Conservation (phyloP, 1,140 invertebrate species). For the Pteromalus puparum region DNA sequence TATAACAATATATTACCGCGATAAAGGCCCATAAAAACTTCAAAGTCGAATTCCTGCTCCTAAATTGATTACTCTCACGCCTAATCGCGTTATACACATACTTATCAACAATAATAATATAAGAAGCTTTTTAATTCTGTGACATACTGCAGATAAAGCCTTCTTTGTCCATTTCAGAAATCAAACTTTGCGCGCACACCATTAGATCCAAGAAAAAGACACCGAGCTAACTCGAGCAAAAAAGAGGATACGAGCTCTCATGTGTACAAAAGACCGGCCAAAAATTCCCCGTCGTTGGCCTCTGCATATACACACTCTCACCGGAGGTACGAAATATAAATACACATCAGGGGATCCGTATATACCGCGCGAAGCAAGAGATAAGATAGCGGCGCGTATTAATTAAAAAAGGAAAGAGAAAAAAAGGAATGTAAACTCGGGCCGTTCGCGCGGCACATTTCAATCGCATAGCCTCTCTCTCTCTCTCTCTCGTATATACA, state of each 20-base stretch:
- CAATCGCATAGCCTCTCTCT: conserved; percentile 33
- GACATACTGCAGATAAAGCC: too few relatives aligned
- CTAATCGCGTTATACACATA: background rate
- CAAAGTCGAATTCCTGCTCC: background rate
- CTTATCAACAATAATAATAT: too few relatives aligned
- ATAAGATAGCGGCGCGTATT: conserved; percentile 6
- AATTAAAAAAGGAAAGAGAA: conserved; percentile 27
- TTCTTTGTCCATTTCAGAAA: too few relatives aligned
- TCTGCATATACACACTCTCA: too few relatives aligned
- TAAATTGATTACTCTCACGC: background rate
- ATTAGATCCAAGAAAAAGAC: background rate
- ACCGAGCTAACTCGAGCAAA: too few relatives aligned
- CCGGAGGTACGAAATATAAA: background rate
- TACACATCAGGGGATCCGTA: background rate
- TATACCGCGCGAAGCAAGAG: background rate
- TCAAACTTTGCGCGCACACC: background rate
- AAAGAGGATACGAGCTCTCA: background rate
- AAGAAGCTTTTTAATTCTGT: too few relatives aligned
- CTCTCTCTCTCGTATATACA: background rate
- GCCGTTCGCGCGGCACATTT: conserved; percentile 55
- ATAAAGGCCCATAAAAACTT: background rate
- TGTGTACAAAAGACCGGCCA: background rate
- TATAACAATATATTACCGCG: background rate
- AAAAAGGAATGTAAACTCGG: conserved; percentile 48
- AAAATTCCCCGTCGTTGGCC: background rate